These are phyloP conservation scores for Lycopodina hypogea DNA, from an alignment of 37 sponge, comb jelly and placozoan species.

Conservation along the genomic window DNA sequence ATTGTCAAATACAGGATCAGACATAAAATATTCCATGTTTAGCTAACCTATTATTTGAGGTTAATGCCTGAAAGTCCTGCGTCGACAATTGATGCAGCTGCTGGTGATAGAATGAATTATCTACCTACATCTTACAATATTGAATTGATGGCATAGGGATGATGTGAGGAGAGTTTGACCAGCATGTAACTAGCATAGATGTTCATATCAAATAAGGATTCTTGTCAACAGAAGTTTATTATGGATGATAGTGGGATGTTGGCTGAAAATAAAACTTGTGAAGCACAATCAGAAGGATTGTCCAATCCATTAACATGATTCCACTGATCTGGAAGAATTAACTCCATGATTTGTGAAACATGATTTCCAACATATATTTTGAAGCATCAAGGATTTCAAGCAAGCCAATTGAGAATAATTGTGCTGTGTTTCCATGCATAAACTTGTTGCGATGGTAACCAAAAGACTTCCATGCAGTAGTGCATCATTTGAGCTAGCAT, in stretches of 20 bases:
- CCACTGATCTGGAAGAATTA: background rate
- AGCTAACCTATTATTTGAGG: too few species aligned
- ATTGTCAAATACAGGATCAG: conserved; percentile 23
- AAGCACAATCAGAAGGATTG: background rate
- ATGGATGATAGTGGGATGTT: conserved; percentile 8
- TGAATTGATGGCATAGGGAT: background rate
- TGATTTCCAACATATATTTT: background rate
- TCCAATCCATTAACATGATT: background rate
- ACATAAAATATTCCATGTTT: conserved; percentile 15
- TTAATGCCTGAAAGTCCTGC: conserved; percentile 7
- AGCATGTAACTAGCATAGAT: conserved; percentile 16
- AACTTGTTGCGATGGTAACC: too few species aligned
- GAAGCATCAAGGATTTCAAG: background rate
- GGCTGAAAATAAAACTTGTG: background rate
- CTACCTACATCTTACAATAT: conserved; percentile 14
- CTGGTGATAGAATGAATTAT: background rate
- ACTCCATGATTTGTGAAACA: background rate
- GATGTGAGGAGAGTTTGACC: conserved; percentile 24
- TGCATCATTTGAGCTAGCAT: background rate
- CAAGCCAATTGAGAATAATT: background rate
- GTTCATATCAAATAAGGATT: conserved; percentile 3
- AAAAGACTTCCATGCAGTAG: too few species aligned
- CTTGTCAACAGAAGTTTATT: too few species aligned
- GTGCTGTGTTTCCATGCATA: too few species aligned
- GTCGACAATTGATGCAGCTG: conserved; percentile 12